phyloP scores from a whole-genome alignment of 2,888 invertebrate species.

The Mesochorus sp. region DNA sequence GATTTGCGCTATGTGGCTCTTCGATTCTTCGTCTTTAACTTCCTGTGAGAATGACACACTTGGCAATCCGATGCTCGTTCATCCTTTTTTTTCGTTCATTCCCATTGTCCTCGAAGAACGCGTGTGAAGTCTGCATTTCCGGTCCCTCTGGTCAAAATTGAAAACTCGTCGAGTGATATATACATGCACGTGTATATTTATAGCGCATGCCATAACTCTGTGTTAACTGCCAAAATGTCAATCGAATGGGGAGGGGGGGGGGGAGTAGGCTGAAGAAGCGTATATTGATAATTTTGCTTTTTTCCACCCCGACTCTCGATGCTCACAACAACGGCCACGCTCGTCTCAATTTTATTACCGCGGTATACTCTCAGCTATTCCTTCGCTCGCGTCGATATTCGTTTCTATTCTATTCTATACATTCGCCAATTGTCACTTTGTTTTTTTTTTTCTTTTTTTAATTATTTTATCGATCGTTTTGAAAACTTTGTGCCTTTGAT shows the following conservation, averaged over 20 bases:
- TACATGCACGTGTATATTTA: neutral
- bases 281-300: too few relatives aligned
- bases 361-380: neutral
- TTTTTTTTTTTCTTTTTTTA: neutral
- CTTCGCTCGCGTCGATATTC: slow-evolving; percentile 8
- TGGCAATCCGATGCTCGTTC: neutral
- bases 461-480: neutral
- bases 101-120: slow-evolving; percentile 27
- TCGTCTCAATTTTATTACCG: slow-evolving; percentile 17
- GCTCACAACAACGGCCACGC: too few relatives aligned
- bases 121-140: slow-evolving; percentile 49
- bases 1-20: too few relatives aligned
- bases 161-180: slow-evolving; percentile 63
- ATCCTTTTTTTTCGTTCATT: slow-evolving; percentile 36
- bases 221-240: slow-evolving; percentile 73
- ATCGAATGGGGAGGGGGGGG: slow-evolving; percentile 58
- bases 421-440: neutral
- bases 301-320: neutral
- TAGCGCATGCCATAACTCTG: slow-evolving; percentile 67
- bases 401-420: neutral
- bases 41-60: too few relatives aligned
- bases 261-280: too few relatives aligned
- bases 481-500: slow-evolving; percentile 56
- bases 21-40: too few relatives aligned
- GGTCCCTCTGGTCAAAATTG: slow-evolving; percentile 19